Evolutionary conservation across 2,113 vertebrate species (phyloP), one percentile per base, ranked within the genome.

Genomic region (Megaptera novaeangliae): DNA sequence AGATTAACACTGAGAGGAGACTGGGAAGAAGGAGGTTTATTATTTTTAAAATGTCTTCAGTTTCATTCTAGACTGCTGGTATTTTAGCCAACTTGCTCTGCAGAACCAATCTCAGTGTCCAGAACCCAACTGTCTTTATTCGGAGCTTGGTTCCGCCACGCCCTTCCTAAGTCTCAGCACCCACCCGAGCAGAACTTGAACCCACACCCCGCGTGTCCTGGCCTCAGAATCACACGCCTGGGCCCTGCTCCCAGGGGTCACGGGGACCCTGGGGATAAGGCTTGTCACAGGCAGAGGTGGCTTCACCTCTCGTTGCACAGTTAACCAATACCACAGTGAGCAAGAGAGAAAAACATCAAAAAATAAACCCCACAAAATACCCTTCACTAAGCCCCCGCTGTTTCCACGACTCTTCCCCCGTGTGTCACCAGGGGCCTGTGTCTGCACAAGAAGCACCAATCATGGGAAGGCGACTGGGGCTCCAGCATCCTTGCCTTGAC

Each of bases 391-490:
- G 4, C 8, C 31, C 23, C 49, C 0, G 0, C 2, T 3, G 31
- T 44, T 6, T 1, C 23, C n/a, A 36, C 0, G 10, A 25, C 7
- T 44, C 29, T 46, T 77, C 52, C 52, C 44, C 21, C 9, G 15
- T 0, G 2, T 0, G 4, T 18, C 29, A 11, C 34, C 69, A 0
- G 15, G 2, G 41, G 31, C 44, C 14, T 7, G 1, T 0, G n/a
- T 12, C 2, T 13, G 11, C 52, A 15, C 2, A 0, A 10, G 2
- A 1, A 25, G 49, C 2, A 9, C 17, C 39, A 0, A 4, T 25
- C 34, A 2, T 0, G 0, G 34, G 14, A 3, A 15, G 0, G 23
- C 23, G 12, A 0, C 4, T 0, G 0, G 81, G 27, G 77, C n/a
- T 2, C 18, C 52, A 0, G 61, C 3, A 10, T 5, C 29, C 63